Conservation (phyloP, 2,888 invertebrate genomes). For the Acleris holmiana region DNA sequence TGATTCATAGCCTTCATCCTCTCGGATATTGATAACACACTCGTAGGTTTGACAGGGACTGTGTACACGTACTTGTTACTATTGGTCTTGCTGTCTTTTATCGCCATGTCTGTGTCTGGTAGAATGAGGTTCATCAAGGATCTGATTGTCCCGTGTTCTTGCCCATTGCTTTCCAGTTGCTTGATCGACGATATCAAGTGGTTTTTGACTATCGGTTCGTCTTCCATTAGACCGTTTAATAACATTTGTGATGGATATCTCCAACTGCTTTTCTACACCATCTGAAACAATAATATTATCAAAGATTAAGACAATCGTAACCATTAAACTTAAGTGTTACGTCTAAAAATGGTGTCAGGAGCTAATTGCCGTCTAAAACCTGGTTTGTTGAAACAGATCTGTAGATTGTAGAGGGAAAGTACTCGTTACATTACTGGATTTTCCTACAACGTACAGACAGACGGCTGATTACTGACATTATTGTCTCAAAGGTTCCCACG, state of each 20-base stretch:
- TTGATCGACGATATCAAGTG: conserved; percentile 70
- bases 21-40: conserved; percentile 53
- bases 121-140: conserved; percentile 72
- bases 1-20: conserved; percentile 68
- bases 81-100: conserved; percentile 70
- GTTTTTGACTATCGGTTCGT: conserved; percentile 65
- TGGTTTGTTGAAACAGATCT: conserved; percentile 46
- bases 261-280: conserved; percentile 72
- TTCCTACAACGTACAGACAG: conserved; percentile 41
- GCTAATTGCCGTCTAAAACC: conserved; percentile 40
- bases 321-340: conserved; percentile 41
- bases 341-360: conserved; percentile 45
- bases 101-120: conserved; percentile 72
- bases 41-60: conserved; percentile 62
- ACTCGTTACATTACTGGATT: conserved; percentile 44
- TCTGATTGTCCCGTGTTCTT: conserved; percentile 71
- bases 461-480: conserved; percentile 44
- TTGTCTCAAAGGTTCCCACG: conserved; percentile 48
- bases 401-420: conserved; percentile 49
- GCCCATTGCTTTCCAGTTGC: conserved; percentile 63
- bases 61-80: conserved; percentile 67
- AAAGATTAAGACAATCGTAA: conserved; percentile 7
- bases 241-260: conserved; percentile 69
- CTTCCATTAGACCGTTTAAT: conserved; percentile 74
- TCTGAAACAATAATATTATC: conserved; percentile 67